Evolutionary conservation across 2,797 vertebrate genomes (phyloP), one percentile per base, ranked within the genome.

Genomic region (Poeciliopsis gracilis): DNA sequence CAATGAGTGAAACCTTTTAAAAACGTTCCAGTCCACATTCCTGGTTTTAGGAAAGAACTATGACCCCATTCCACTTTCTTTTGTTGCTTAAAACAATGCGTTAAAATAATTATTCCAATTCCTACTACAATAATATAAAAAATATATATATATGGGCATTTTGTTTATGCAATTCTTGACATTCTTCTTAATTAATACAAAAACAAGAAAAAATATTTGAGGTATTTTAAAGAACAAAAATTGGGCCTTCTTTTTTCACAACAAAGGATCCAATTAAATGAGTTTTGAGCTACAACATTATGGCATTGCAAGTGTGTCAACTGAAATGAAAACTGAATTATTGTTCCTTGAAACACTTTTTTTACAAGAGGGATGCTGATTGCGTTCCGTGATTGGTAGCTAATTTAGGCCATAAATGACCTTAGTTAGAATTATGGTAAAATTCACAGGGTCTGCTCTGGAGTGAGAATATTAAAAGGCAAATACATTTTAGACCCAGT

Each of bases 51-150:
- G 59, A 55, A 61, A 73, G 75, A 77, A 67, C 46, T 77, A 78
- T 84, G 86, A 81, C 89, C 41, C 46, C 1, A 2, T 23, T 66
- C 43, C 67, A 55, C 9, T 75, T 73, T 46, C 12, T 70, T 75
- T 72, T 23, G 11, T 73, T 66, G 43, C 46, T 59, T 63, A 33
- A 55, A 77, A 53, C 30, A 74, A 33, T 23, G 23, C 15, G 10
- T 33, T 71, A 75, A 85, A 81, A 36, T 46, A 78, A 59, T 11
- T 77, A 20, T 41, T 76, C 38, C 5, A 38, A 72, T 23, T 86
- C 55, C 79, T 63, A 7, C 71, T 72, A 43, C 49, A 75, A 33
- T 5, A 25, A 38, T 28, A 77, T 25, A 20, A 25, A 53, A 13
- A 15, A 57, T n/a, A n/a, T n/a, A n/a, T n/a, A n/a, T n/a, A n/a